phyloP scores from a whole-genome alignment of 2,888 invertebrate species.

The Halocaridina rubra region DNA sequence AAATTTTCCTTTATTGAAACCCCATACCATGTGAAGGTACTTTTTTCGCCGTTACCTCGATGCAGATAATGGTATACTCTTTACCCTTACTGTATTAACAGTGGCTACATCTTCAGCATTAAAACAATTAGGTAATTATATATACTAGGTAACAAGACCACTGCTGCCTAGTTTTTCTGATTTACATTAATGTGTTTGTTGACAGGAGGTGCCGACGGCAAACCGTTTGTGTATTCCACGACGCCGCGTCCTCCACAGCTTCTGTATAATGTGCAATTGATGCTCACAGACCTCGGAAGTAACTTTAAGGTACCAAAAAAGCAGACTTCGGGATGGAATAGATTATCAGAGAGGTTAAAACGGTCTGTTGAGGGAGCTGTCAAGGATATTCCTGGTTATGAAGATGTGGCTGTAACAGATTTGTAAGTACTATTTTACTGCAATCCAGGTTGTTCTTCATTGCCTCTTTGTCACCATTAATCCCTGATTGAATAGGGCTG shows the following conservation, averaged over 20 bases:
- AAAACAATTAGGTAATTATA: too few relatives aligned
- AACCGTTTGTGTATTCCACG: slow-evolving; percentile 71
- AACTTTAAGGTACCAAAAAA: slow-evolving; percentile 78
- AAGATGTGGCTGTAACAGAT: slow-evolving; percentile 77
- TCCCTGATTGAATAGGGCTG: not conserved
- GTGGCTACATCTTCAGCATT: too few relatives aligned
- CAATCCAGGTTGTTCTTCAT: not conserved
- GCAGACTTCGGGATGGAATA: slow-evolving; percentile 80
- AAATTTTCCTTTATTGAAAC: too few relatives aligned
- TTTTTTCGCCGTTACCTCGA: too few relatives aligned
- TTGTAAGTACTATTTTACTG: slow-evolving; percentile 70
- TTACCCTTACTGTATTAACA: too few relatives aligned
- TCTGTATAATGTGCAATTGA: slow-evolving; percentile 79
- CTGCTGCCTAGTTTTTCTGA: too few relatives aligned
- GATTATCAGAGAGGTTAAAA: slow-evolving; percentile 77
- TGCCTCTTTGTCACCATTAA: not conserved
- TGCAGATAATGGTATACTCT: too few relatives aligned
- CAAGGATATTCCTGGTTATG: slow-evolving; percentile 78
- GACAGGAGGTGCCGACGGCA: slow-evolving; percentile 72
- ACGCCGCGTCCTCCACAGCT: slow-evolving; percentile 77
- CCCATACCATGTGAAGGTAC: too few relatives aligned
- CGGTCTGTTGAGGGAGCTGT: slow-evolving; percentile 75
- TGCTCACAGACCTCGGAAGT: slow-evolving; percentile 81
- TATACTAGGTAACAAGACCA: too few relatives aligned
- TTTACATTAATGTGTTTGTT: too few relatives aligned